Base-by-base conservation (phyloP, 2,797 vertebrate genomes). In the Crypturellus tataupa region DNA sequence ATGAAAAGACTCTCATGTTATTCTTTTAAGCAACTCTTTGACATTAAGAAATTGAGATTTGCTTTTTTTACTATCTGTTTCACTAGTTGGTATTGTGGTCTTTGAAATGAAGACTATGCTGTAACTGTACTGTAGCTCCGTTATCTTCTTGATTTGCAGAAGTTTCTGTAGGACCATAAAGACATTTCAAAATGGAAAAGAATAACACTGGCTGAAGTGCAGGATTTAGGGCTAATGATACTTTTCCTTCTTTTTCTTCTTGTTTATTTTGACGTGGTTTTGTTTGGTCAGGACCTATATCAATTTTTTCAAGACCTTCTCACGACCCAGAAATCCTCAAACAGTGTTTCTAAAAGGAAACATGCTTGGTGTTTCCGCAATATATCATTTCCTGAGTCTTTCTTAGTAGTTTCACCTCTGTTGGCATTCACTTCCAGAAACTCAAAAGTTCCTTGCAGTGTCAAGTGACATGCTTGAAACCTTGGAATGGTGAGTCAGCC, bases 341-440 rank as follows among this genome's bases (percentile, higher is more conserved):
- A 33, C 6, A 14, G 25, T 35, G 46, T 85, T 95, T 67, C 86
- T 94, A 33, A 95, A 92, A 96, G 89, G 92, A 96, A 96, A 37
- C 84, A 59, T 73, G 64, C 73, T 39, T 55, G 78, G 90, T 70
- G 92, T 73, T 95, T 53, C 59, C 94, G 90, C 91, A 92, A 93
- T 86, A 72, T 84, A 94, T 94, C 3, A 89, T 96, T 96, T 96
- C 96, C 95, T 93, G 96, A 94, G 90, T 81, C 86, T 92, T 96
- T 95, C 80, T 94, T 35, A 92, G 90, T 85, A 90, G 56, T 92
- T 95, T 96, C 94, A 96, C 90, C 96, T 96, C 84, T 77, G 78
- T 29, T 92, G 84, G 95, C 95, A 86, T 93, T 75, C 44, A 63
- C 86, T 93, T 89, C 88, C 92, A 93, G 83, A 70, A 94, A 89